These are phyloP conservation scores for Margaritifera margaritifera DNA, from an alignment of 2,888 invertebrate genomes.

Conservation along the genomic window DNA sequence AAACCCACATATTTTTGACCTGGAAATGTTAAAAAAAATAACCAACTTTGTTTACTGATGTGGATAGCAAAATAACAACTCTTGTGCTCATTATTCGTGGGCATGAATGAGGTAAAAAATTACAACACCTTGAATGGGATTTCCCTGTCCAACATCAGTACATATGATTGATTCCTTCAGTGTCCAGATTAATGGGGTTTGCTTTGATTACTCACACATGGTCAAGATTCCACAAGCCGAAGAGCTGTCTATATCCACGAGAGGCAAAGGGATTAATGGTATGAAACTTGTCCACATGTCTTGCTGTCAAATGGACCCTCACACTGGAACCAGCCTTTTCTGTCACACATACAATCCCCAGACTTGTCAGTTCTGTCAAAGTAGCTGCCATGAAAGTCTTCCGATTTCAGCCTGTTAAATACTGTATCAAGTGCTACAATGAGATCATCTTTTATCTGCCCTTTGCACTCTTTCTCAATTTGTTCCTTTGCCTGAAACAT, in stretches of 20 bases:
- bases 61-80: too few species aligned
- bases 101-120: too few species aligned
- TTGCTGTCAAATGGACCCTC: conserved; percentile 64
- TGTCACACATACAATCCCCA: conserved; percentile 60
- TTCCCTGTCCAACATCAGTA: too few species aligned
- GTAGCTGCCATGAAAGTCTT: conserved; percentile 56
- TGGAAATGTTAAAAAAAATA: too few species aligned
- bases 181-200: background rate
- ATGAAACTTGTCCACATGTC: conserved; percentile 58
- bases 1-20: too few species aligned
- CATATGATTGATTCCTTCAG: too few species aligned
- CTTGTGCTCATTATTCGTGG: too few species aligned
- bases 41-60: too few species aligned
- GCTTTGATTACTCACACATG: conserved; percentile 54
- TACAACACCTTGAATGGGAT: too few species aligned
- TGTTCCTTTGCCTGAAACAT: conserved; percentile 60
- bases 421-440: conserved; percentile 48
- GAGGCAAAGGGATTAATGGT: conserved; percentile 64
- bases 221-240: conserved; percentile 66
- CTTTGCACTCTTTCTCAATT: conserved; percentile 54
- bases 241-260: conserved; percentile 55
- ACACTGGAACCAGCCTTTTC: conserved; percentile 68
- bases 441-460: conserved; percentile 38
- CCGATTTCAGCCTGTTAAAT: conserved; percentile 43
- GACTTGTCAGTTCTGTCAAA: conserved; percentile 54